Percentiles rank a stretch among this genome's conserved stretches.
phyloP scores from a whole-genome alignment of 1,140 invertebrate species.

The Zophobas atratus region DNA sequence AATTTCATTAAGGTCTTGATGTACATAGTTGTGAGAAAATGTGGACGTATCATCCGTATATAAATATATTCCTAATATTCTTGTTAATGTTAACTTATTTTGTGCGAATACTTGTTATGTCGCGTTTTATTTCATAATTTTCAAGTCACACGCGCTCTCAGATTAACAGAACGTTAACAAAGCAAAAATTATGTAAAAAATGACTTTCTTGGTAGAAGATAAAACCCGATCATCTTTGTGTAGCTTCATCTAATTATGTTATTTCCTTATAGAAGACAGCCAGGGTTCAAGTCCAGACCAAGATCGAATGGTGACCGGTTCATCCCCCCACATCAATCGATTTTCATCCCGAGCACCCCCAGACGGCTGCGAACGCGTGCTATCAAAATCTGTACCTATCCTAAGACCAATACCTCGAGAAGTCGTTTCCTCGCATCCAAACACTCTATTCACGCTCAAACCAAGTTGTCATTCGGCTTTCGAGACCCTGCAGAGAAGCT shows the following conservation, averaged over 20 bases:
- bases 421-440: slow-evolving; percentile 26
- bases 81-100: too few relatives aligned
- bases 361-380: slow-evolving; percentile 87
- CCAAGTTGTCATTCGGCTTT: slow-evolving; percentile 86
- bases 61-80: too few relatives aligned
- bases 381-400: slow-evolving; percentile 75
- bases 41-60: too few relatives aligned
- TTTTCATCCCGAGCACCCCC: slow-evolving; percentile 87
- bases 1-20: too few relatives aligned
- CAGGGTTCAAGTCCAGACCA: slow-evolving; percentile 74
- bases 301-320: slow-evolving; percentile 72
- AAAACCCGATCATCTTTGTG: too few relatives aligned
- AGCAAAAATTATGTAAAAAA: too few relatives aligned
- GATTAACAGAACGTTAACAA: too few relatives aligned
- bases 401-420: slow-evolving; percentile 34
- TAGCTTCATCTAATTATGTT: background rate
- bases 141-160: too few relatives aligned
- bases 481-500: slow-evolving; percentile 77
- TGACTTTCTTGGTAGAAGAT: too few relatives aligned
- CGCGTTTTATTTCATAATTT: too few relatives aligned
- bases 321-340: slow-evolving; percentile 80
- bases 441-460: slow-evolving; percentile 78
- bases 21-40: too few relatives aligned
- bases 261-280: slow-evolving; percentile 66
- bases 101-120: too few relatives aligned